Conservation (phyloP, 2,888 invertebrate species). For the Latheticus oryzae region DNA sequence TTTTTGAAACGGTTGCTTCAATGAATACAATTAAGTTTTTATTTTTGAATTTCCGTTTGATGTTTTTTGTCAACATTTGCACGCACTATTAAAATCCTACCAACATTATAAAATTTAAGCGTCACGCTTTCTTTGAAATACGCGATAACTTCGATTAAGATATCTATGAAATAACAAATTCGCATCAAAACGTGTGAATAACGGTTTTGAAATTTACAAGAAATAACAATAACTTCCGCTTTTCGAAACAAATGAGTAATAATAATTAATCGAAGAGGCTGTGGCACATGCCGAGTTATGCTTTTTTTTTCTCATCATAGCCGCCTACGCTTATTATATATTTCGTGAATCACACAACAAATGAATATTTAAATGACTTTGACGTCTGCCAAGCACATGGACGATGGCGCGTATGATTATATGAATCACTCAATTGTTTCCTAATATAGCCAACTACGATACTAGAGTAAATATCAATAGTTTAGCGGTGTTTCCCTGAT, state of each 20-base stretch:
- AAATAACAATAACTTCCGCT: no score
- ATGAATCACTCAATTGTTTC: slow-evolving; percentile 33
- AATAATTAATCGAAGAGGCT: no score
- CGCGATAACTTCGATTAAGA: not conserved
- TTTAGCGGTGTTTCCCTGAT: no score
- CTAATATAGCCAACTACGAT: no score
- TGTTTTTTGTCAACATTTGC: slow-evolving; percentile 19
- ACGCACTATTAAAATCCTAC: slow-evolving; percentile 32
- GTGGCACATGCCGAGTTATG: slow-evolving; percentile 15
- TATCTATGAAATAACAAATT: no score
- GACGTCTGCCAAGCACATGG: slow-evolving; percentile 37
- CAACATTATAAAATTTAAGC: slow-evolving; percentile 5
- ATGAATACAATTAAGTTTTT: not conserved
- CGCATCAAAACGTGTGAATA: no score
- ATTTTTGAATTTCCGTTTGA: not conserved
- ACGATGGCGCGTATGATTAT: slow-evolving; percentile 25
- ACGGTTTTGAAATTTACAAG: no score
- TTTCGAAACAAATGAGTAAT: no score
- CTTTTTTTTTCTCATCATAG: slow-evolving; percentile 3
- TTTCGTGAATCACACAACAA: slow-evolving; percentile 34
- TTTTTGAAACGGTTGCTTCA: not conserved
- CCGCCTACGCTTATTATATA: slow-evolving; percentile 18
- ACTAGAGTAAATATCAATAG: no score
- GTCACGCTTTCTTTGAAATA: slow-evolving; percentile 2
- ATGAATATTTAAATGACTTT: slow-evolving; percentile 36